Evolutionary conservation across 2,888 invertebrate species (phyloP).

Genomic region (Habrosyne pyritoides): DNA sequence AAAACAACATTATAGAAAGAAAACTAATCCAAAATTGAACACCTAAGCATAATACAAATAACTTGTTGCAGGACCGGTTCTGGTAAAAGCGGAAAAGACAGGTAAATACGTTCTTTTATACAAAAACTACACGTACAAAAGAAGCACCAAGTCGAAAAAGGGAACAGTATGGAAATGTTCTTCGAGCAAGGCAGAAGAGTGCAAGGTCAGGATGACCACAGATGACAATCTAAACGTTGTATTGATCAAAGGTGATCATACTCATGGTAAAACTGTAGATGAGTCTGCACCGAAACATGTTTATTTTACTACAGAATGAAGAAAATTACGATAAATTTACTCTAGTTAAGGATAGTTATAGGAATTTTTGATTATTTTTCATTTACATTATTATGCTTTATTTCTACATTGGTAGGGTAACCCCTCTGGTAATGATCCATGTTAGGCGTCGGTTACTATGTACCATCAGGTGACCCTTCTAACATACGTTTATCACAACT

Average conservation of each 20-base stretch:
- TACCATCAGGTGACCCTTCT: too few relatives aligned
- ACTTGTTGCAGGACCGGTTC: conserved; percentile 59
- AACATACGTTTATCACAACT: too few relatives aligned
- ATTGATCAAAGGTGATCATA: conserved; percentile 50
- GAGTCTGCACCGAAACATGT: conserved; percentile 67
- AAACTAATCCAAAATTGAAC: too few relatives aligned
- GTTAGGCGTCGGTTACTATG: too few relatives aligned
- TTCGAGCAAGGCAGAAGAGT: conserved; percentile 58
- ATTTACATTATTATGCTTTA: too few relatives aligned
- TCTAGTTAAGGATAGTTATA: too few relatives aligned
- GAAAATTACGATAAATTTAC: too few relatives aligned
- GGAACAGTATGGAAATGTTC: conserved; percentile 73
- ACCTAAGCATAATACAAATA: neutral
- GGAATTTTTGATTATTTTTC: too few relatives aligned
- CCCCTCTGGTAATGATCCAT: too few relatives aligned
- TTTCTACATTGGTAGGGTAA: too few relatives aligned
- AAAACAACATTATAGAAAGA: too few relatives aligned
- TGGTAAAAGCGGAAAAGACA: conserved; percentile 64
- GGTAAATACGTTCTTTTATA: conserved; percentile 60
- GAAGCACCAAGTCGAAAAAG: conserved; percentile 67
- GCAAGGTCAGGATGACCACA: conserved; percentile 58
- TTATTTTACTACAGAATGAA: conserved; percentile 61
- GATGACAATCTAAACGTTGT: conserved; percentile 66
- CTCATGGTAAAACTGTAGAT: conserved; percentile 47
- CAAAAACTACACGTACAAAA: conserved; percentile 54